Conservation (phyloP, 2,888 invertebrate species). For the Hirtodrosophila cameraria region DNA sequence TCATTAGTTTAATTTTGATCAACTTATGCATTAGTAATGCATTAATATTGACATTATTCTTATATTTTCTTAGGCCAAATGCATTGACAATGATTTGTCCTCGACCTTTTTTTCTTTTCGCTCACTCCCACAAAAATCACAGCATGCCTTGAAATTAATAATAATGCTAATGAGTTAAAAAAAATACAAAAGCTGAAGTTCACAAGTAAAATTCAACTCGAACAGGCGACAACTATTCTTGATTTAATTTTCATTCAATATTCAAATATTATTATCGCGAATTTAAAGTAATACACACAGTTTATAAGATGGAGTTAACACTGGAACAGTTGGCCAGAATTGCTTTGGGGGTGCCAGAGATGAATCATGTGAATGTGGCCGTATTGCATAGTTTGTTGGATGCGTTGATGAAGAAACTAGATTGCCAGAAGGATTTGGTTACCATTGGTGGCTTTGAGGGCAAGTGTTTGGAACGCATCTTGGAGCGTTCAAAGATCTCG, state of each 20-base stretch:
- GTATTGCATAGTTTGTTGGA: slow-evolving; percentile 80
- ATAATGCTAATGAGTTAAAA: too few relatives aligned
- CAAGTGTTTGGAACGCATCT: slow-evolving; percentile 66
- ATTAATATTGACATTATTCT: too few relatives aligned
- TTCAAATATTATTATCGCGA: not conserved
- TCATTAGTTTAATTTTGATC: too few relatives aligned
- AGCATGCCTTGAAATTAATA: too few relatives aligned
- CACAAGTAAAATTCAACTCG: not conserved
- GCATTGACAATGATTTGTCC: too few relatives aligned
- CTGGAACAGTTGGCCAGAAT: slow-evolving; percentile 77
- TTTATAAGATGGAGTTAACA: slow-evolving; percentile 62
- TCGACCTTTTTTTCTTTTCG: too few relatives aligned
- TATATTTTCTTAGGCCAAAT: too few relatives aligned
- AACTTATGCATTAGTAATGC: too few relatives aligned
- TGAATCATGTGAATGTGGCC: slow-evolving; percentile 71
- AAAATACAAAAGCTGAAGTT: slow-evolving; percentile 3
- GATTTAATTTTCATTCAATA: not conserved
- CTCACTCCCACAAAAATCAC: too few relatives aligned
- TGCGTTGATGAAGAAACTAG: slow-evolving; percentile 78
- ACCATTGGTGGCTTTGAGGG: slow-evolving; percentile 73
- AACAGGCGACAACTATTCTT: not conserved
- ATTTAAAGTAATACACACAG: not conserved
- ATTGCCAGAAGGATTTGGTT: slow-evolving; percentile 76
- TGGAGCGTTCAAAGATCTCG: slow-evolving; percentile 62
- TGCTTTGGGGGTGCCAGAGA: slow-evolving; percentile 76